Evolutionary conservation across 2,888 invertebrate genomes (phyloP), one percentile per base, ranked within the genome.

Genomic region (Proisotoma minuta): DNA sequence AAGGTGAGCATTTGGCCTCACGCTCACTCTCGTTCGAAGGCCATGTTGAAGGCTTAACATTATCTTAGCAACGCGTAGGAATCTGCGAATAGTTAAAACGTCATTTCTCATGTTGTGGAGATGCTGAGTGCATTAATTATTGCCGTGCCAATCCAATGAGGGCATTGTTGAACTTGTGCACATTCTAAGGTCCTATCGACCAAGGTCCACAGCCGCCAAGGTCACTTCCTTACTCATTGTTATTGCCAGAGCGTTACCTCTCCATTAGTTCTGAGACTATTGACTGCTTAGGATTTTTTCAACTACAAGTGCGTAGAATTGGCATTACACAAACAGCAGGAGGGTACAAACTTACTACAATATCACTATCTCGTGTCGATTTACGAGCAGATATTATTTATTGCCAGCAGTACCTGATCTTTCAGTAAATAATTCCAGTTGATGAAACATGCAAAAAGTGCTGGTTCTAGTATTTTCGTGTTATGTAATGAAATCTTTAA

Each of bases 111-210:
- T 15, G 34, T 34, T 34, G 34, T 8, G 8, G 34, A 34, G 34
- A 34, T 34, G 34, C 34, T 34, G 34, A 10, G 34, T 34, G 34
- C 15, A 34, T 34, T 34, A 34, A 34, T 34, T 34, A 34, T 34
- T 34, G 34, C 34, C 34, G 15, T 34, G 34, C 34, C 34, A 34
- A 34, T 34, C 34, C 34, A 34, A 34, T 34, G 34, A 34, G 34
- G 65, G 59, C 65, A 60, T 60, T 62, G 65, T 65, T 65, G 62
- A 65, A 65, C 65, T 62, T 65, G 65, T 65, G 61, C 26, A 49
- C 58, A 24, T 62, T 49, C 51, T 59, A 62, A 65, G 65, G 65
- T 53, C 65, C 34, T 15, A 34, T 15, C 34, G 34, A 34, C 34
- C 34, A 34, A 34, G 34, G 34, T 34, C 34, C 34, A 34, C 15